Evolutionary conservation across 2,113 vertebrate genomes (phyloP).

Genomic region (Ptilonorhynchus violaceus): DNA sequence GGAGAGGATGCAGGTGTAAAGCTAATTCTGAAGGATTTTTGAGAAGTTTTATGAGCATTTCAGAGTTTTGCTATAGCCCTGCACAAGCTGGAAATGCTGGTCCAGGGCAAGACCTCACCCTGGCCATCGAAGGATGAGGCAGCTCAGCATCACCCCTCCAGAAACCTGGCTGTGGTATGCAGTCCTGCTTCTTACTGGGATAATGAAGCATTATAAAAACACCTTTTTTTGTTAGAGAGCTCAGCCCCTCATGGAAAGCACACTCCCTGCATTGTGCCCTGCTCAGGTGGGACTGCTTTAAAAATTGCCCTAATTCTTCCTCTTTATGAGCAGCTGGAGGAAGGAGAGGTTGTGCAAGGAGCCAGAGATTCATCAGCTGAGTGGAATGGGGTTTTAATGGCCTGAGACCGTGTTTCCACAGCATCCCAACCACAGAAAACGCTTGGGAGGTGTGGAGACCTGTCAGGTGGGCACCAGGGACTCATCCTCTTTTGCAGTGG

Average conservation of each 20-base stretch:
- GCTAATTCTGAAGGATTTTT: background rate
- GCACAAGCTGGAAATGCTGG: background rate
- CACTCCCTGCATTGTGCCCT: background rate
- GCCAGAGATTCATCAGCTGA: background rate
- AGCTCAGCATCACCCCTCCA: background rate
- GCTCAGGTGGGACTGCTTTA: background rate
- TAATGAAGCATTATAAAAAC: background rate
- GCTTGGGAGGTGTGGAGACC: background rate
- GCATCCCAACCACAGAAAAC: background rate
- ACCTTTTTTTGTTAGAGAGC: background rate
- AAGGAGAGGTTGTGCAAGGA: background rate
- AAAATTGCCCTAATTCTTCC: background rate
- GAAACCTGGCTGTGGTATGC: background rate
- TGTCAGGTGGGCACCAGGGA: background rate
- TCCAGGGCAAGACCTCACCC: background rate
- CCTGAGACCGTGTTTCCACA: background rate
- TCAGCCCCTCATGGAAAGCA: background rate
- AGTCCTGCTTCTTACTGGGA: background rate
- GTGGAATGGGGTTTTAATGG: background rate
- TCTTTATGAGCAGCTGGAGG: background rate
- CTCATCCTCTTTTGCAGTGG: background rate
- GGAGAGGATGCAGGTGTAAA: background rate
- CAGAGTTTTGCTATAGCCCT: background rate
- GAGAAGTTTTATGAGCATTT: background rate
- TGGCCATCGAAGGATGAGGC: accelerated